These are phyloP conservation scores for Drosophila pandora DNA, from an alignment of 1,140 invertebrate species.

Conservation along the genomic window DNA sequence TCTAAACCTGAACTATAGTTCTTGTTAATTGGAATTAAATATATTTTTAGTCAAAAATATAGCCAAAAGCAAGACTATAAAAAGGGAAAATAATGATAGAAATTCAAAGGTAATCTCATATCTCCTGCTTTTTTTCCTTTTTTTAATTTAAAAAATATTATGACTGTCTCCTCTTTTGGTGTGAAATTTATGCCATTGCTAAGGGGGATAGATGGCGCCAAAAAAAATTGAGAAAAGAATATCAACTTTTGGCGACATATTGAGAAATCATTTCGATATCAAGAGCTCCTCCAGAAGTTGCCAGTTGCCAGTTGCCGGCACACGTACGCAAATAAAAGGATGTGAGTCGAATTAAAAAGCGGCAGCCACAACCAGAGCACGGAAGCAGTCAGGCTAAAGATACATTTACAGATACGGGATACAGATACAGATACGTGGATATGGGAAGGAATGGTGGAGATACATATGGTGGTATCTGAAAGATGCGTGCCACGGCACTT, in stretches of 20 bases:
- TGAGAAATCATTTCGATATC: conserved; percentile 74
- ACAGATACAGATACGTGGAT: conserved; percentile 20
- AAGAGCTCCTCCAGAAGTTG: conserved; percentile 42
- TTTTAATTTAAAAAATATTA: conserved; percentile 8
- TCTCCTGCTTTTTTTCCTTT: neutral
- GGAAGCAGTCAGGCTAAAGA: conserved; percentile 6
- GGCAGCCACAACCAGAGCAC: conserved; percentile 8
- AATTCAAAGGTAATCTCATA: neutral
- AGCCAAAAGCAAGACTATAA: neutral
- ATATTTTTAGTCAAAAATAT: conserved; percentile 16
- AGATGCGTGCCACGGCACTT: conserved; percentile 48
- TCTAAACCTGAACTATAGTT: conserved; percentile 1
- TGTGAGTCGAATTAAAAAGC: conserved; percentile 77
- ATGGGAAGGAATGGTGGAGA: neutral
- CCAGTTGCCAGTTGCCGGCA: conserved; percentile 11
- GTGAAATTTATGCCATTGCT: too few species aligned
- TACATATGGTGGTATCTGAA: conserved; percentile 16
- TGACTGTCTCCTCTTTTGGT: neutral
- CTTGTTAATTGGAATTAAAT: conserved; percentile 45
- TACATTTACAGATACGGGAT: conserved; percentile 33
- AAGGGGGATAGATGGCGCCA: conserved; percentile 7
- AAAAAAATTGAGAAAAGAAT: conserved; percentile 26
- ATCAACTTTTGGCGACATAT: conserved; percentile 67
- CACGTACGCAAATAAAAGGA: conserved; percentile 79
- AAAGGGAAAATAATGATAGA: conserved; percentile 22